Evolutionary conservation across 2,113 vertebrate genomes (phyloP).

Genomic region (Neogobius melanostomus): DNA sequence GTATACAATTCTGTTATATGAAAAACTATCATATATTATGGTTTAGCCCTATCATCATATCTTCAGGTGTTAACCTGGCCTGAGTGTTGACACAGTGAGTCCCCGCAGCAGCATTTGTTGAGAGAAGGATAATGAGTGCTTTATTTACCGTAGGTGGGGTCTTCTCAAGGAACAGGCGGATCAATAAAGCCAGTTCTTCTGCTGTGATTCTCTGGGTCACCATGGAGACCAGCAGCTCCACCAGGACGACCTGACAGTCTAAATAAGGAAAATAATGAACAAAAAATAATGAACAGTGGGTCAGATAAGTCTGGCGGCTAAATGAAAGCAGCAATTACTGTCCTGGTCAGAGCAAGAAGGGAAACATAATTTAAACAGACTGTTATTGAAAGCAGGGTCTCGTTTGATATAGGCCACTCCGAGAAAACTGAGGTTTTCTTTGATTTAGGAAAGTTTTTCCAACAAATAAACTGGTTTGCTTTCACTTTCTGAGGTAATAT

Average conservation of each 20-base stretch:
- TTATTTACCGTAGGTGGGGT: conserved; percentile 88
- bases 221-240: conserved; percentile 92
- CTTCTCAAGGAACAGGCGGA: conserved; percentile 92
- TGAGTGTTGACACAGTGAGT: conserved; percentile 4
- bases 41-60: not conserved
- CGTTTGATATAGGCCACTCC: not conserved
- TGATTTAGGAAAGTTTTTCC: too few relatives aligned
- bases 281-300: conserved; percentile 7
- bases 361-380: not conserved
- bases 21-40: too few relatives aligned
- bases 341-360: not conserved
- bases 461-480: too few relatives aligned
- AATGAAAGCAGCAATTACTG: not conserved
- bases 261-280: conserved; percentile 27
- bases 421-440: not conserved
- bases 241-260: conserved; percentile 88
- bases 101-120: conserved; percentile 15
- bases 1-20: too few relatives aligned
- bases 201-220: conserved; percentile 88
- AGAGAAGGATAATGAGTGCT: conserved; percentile 30
- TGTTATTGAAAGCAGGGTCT: not conserved
- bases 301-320: not conserved
- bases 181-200: conserved; percentile 89
- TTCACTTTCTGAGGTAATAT: too few relatives aligned
- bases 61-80: not conserved